phyloP scores from a whole-genome alignment of 2,888 invertebrate genomes.

The Leucoma salicis region DNA sequence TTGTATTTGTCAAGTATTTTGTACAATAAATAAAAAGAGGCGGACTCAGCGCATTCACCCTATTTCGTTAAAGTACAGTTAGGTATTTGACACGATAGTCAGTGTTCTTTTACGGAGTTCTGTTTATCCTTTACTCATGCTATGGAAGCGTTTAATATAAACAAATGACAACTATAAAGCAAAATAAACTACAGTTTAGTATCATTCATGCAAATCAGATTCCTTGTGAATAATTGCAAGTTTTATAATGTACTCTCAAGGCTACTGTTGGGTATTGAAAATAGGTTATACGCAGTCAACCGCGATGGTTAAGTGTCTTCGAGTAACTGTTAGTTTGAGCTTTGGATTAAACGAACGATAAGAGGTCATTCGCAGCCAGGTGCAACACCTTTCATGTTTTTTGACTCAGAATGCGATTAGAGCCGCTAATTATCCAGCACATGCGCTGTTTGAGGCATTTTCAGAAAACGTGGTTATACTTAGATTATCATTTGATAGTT shows the following conservation, averaged over 20 bases:
- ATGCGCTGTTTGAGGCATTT: slow-evolving; percentile 3
- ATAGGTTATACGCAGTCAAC: slow-evolving; percentile 41
- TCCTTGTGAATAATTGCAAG: slow-evolving; percentile 41
- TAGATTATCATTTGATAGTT: slow-evolving; percentile 35
- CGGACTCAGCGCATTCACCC: not conserved
- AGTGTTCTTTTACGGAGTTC: not conserved
- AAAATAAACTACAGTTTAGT: not conserved
- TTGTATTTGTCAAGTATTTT: too few species aligned
- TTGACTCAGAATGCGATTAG: slow-evolving; percentile 11
- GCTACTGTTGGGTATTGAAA: slow-evolving; percentile 38
- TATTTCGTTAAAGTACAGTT: not conserved
- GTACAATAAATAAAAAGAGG: not conserved
- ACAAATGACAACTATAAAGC: not conserved
- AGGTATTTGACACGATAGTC: not conserved
- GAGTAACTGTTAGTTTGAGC: slow-evolving; percentile 36
- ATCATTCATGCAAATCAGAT: slow-evolving; percentile 31
- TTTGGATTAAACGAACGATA: slow-evolving; percentile 37
- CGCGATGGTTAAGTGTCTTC: slow-evolving; percentile 39
- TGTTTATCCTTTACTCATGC: not conserved
- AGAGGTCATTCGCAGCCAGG: slow-evolving; percentile 44
- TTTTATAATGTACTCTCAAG: slow-evolving; percentile 37
- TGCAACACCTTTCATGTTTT: slow-evolving; percentile 23
- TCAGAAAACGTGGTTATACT: slow-evolving; percentile 1
- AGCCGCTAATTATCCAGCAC: not conserved
- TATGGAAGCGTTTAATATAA: not conserved